Conservation (phyloP, 2,797 vertebrate genomes). For the Eospalax fontanierii region DNA sequence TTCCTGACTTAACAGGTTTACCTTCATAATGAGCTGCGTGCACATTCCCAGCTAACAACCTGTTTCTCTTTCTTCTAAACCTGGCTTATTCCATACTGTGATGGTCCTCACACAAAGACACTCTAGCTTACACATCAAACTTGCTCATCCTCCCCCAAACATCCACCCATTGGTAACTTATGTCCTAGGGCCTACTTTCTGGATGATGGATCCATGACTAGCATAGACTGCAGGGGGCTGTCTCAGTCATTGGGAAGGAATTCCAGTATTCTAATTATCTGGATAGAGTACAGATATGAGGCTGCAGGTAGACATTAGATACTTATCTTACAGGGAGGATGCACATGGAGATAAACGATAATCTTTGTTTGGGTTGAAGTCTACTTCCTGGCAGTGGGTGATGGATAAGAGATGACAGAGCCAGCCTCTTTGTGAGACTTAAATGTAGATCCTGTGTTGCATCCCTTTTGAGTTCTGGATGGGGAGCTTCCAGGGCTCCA, state of each 20-base stretch:
- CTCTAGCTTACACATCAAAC: background rate
- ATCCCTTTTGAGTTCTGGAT: background rate
- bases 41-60: background rate
- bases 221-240: background rate
- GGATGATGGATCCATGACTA: background rate
- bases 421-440: background rate
- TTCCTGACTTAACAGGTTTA: background rate
- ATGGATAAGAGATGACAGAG: background rate
- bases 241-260: background rate
- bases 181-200: background rate
- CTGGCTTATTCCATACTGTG: background rate
- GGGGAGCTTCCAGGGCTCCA: background rate
- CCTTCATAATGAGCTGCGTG: background rate
- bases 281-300: background rate
- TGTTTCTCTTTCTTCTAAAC: background rate
- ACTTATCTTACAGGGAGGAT: background rate
- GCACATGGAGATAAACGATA: background rate
- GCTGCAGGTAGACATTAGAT: background rate
- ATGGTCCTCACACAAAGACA: background rate
- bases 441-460: background rate
- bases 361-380: conserved; percentile 64
- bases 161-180: background rate
- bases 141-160: background rate
- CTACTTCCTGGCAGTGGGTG: conserved; percentile 50
- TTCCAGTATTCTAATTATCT: background rate